Evolutionary conservation across 2,888 invertebrate species (phyloP).

Genomic region (Anthophora plumipes): DNA sequence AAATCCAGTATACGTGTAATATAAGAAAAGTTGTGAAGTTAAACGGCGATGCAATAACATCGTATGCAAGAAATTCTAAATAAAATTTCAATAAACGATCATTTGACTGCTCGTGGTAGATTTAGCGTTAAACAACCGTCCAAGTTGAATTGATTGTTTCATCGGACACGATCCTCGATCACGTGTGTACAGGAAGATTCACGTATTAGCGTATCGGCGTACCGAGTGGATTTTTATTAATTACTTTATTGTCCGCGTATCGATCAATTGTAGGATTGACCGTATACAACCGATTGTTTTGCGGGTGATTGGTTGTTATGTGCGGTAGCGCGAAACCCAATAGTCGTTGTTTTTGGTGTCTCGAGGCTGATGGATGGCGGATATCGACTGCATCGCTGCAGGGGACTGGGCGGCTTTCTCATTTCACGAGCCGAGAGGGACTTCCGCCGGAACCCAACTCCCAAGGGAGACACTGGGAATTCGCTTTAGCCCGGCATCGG

Average conservation of each 20-base stretch:
- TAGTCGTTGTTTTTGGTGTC: slow-evolving; percentile 67
- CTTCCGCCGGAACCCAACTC: slow-evolving; percentile 68
- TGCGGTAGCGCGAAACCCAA: slow-evolving; percentile 64
- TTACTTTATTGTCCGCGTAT: slow-evolving; percentile 54
- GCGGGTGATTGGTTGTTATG: slow-evolving; percentile 66
- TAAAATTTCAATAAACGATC: no score
- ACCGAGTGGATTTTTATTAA: slow-evolving; percentile 49
- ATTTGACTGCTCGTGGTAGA: no score
- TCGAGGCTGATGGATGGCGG: slow-evolving; percentile 72
- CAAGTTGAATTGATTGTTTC: neutral
- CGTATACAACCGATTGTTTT: slow-evolving; percentile 59
- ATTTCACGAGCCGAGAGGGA: slow-evolving; percentile 74
- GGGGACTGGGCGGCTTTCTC: slow-evolving; percentile 71
- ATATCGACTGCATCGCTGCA: slow-evolving; percentile 72
- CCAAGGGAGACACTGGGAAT: slow-evolving; percentile 61
- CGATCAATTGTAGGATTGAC: slow-evolving; percentile 47
- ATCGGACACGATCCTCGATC: neutral
- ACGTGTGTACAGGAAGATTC: neutral
- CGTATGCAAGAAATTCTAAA: no score
- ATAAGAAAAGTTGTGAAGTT: no score
- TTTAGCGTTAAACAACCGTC: no score
- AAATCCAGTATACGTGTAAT: no score
- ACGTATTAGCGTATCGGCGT: neutral
- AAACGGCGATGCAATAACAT: no score
- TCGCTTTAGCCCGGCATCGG: slow-evolving; percentile 59